phyloP scores from a whole-genome alignment of 2,797 vertebrate species.

The Chrysocyon brachyurus region DNA sequence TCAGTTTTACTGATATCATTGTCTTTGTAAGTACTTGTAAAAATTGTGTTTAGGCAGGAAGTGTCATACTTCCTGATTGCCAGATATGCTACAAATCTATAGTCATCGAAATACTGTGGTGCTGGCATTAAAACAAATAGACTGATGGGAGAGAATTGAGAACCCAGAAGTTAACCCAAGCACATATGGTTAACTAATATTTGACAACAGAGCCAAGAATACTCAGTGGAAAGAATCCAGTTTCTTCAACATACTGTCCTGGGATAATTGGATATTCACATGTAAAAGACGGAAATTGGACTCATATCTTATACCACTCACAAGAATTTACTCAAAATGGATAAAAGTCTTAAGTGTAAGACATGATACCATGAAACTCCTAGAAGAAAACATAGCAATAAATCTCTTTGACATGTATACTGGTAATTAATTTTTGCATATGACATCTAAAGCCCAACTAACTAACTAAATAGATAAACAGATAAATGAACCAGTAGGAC shows the following conservation, averaged over 20 bases:
- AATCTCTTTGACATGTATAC: neutral
- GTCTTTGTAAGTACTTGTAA: conserved; percentile 1
- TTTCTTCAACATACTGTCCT: neutral
- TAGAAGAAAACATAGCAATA: neutral
- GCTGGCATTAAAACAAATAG: neutral
- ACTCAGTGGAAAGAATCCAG: neutral
- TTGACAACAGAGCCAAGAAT: neutral
- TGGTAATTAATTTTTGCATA: neutral
- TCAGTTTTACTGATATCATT: neutral
- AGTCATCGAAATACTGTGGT: neutral
- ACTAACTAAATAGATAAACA: neutral
- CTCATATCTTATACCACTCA: neutral
- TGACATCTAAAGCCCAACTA: neutral
- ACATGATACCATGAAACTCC: neutral
- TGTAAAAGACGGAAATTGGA: neutral
- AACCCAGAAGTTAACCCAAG: neutral
- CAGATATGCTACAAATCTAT: neutral
- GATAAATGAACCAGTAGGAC: neutral
- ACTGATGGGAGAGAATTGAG: neutral
- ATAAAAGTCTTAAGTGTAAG: neutral
- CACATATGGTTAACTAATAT: neutral
- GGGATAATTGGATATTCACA: neutral
- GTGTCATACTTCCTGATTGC: neutral
- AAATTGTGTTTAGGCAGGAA: neutral
- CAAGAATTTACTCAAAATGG: neutral